A percentile compares a stretch with the other conserved stretches of the same genome.
These are phyloP conservation scores for Agrenia bidenticulata DNA, from an alignment of 2,888 invertebrate genomes.

Conservation along the genomic window DNA sequence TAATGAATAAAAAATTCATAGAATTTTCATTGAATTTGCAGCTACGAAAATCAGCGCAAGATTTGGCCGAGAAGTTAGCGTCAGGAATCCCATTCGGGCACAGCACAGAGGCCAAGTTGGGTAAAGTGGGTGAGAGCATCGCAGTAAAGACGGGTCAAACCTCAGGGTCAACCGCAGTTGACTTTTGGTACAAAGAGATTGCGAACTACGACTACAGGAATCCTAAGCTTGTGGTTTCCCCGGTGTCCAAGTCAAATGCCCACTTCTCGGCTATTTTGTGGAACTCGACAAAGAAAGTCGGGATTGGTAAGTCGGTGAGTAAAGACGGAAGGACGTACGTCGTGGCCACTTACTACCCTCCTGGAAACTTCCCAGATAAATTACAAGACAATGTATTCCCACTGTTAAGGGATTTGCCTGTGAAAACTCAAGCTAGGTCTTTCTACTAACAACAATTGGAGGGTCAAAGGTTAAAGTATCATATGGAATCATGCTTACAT, in stretches of 20 bases:
- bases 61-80: constrained; percentile 28
- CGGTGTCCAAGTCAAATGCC: constrained; percentile 19
- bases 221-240: constrained; percentile 14
- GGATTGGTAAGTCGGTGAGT: constrained; percentile 32
- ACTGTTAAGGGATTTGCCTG: no score
- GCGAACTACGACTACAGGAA: constrained; percentile 29
- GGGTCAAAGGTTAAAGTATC: no score
- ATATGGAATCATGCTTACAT: no score
- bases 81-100: constrained; percentile 22
- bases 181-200: constrained; percentile 33
- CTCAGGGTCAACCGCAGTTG: constrained; percentile 22
- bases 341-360: constrained; percentile 24
- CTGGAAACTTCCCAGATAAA: constrained; percentile 33
- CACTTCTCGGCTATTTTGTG: constrained; percentile 36
- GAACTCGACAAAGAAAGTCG: constrained; percentile 28
- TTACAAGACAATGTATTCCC: constrained; percentile 35
- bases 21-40: no score
- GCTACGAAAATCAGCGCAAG: constrained; percentile 29
- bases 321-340: constrained; percentile 34
- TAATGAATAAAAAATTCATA: no score
- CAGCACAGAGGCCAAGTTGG: constrained; percentile 26
- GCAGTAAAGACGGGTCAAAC: constrained; percentile 17
- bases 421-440: no score
- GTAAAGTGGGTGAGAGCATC: constrained; percentile 29
- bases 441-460: no score